Evolutionary conservation across 1,140 invertebrate genomes (phyloP), one percentile per base, ranked within the genome.

Genomic region (Drosophila mauritiana): DNA sequence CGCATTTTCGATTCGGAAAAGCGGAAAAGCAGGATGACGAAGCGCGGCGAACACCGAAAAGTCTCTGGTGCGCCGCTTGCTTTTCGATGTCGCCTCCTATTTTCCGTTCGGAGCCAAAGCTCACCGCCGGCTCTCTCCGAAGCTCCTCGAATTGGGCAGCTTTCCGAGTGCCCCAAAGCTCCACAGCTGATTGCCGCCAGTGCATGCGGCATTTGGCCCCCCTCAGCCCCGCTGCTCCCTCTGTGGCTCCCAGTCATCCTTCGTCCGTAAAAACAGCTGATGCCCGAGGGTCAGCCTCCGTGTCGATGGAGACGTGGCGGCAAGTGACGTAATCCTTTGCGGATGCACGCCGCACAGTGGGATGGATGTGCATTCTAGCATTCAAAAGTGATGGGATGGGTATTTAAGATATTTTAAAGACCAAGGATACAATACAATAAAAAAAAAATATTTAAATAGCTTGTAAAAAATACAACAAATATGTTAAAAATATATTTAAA

Each of bases 241-340:
- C 12, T 15, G 3, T 22, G 20, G 42, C 36, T 39, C 12, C 45
- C 12, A 22, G 34, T 1, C 36, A 68, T 52, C 59, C 64, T 64
- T 62, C 25, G 59, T 12, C 59, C 20, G 20, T 27, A 61, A 46
- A 46, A 80, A 77, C 82, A 85, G 81, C 82, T 85, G 81, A 64
- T 68, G 65, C 40, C 13, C 55, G 52, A 75, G 56, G 58, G 64
- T 65, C 31, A 59, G 48, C 52, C 80, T 75, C 64, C 48, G 53
- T 70, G 42, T 45, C 54, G 45, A 37, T 72, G 69, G 82, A 89
- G 80, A 88, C 80, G 78, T 65, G 74, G 61, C 65, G 62, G 51
- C 22, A 75, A 77, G 88, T 88, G 84, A 88, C 84, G 84, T 76
- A 88, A 88, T 88, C 59, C 56, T 51, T 46, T 53, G 46, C 45